Percentiles rank a stretch among this genome's conserved stretches.
Evolutionary conservation across 1,140 invertebrate species (phyloP).

Genomic region (Brachionus rotundiformis): DNA sequence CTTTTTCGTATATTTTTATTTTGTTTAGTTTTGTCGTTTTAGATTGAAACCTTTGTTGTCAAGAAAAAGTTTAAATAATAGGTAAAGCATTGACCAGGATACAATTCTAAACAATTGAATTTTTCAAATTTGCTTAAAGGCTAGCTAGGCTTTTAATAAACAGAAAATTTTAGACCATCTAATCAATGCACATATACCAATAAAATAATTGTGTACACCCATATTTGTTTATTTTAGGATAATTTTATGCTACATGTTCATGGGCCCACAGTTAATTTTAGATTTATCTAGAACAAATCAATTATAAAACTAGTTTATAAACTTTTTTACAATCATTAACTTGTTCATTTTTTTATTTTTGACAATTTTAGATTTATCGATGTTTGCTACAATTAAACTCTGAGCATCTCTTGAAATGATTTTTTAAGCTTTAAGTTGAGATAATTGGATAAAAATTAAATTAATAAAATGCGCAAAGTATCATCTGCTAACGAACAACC

Average conservation of each 20-base stretch:
- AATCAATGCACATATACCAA: conserved; percentile 1
- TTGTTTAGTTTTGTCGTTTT: conserved; percentile 15
- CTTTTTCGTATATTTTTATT: conserved; percentile 7
- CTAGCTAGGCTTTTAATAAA: not conserved
- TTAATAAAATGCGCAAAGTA: not conserved
- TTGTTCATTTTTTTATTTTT: not conserved
- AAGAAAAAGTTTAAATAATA: not conserved
- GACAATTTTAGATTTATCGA: too few relatives aligned
- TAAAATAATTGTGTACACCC: not conserved
- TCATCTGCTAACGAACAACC: not conserved
- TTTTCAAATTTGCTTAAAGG: not conserved
- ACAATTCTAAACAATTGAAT: not conserved
- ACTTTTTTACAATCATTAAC: not conserved
- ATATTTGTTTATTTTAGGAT: not conserved
- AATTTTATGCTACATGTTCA: not conserved
- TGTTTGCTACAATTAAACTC: too few relatives aligned
- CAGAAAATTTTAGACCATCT: not conserved
- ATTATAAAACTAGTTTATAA: not conserved
- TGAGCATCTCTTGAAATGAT: not conserved
- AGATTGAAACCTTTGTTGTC: conserved; percentile 7
- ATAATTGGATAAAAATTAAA: not conserved
- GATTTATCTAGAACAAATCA: conserved; percentile 19
- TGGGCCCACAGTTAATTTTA: not conserved
- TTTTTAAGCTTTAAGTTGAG: not conserved
- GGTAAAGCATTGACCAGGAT: not conserved